phyloP scores from a whole-genome alignment of 2,888 invertebrate species.

The Caradrina clavipalpis region DNA sequence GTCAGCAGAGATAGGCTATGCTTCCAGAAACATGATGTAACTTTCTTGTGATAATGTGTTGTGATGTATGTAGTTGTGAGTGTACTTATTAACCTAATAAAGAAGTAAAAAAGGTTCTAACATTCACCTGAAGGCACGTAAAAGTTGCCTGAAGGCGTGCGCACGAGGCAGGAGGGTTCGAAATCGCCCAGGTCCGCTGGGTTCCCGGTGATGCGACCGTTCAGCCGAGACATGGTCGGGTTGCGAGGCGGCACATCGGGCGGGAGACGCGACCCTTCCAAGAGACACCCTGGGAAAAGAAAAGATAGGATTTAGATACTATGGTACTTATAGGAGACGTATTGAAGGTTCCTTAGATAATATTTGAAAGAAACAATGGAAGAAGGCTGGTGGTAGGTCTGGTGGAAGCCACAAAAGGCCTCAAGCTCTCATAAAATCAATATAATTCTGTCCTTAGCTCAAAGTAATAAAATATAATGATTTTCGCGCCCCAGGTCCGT shows the following conservation, averaged over 20 bases:
- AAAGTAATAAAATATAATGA: neutral
- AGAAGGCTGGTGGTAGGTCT: neutral
- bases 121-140: conserved; percentile 96
- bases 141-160: conserved; percentile 98
- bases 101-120: conserved; percentile 65
- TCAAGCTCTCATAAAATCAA: neutral
- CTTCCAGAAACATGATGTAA: neutral
- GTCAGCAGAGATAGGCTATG: neutral
- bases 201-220: conserved; percentile 96
- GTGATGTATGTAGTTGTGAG: neutral
- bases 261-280: conserved; percentile 95
- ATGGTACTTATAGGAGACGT: neutral
- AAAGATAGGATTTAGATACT: conserved; percentile 2
- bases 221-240: conserved; percentile 97
- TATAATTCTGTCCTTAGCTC: neutral
- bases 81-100: conserved; percentile 50
- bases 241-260: conserved; percentile 97
- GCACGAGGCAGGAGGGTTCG: conserved; percentile 97
- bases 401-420: neutral
- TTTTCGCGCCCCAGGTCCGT: neutral
- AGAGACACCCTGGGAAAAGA: conserved; percentile 94
- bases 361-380: neutral
- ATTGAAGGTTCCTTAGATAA: neutral
- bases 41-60: no score
- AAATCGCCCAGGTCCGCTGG: conserved; percentile 95